Percentiles rank a stretch among this genome's conserved stretches.
These are phyloP conservation scores for Amaurobius ferox DNA, from an alignment of 2,888 invertebrate species.

Conservation along the genomic window DNA sequence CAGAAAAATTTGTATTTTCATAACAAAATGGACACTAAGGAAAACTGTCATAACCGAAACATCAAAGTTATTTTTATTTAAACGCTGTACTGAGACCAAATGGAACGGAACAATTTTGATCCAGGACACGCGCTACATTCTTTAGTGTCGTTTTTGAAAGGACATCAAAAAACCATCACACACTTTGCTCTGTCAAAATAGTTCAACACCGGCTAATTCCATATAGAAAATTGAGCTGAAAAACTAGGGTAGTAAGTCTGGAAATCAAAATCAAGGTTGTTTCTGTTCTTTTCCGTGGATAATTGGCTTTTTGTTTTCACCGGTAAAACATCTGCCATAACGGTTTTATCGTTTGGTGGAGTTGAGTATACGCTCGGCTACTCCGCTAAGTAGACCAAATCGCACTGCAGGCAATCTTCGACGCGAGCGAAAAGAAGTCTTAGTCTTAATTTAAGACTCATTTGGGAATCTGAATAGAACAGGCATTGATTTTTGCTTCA, in stretches of 20 bases:
- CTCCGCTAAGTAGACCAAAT: slow-evolving; percentile 30
- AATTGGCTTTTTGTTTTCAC: slow-evolving; percentile 26
- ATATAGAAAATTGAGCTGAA: not conserved
- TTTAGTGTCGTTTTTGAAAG: not conserved
- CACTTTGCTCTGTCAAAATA: slow-evolving; percentile 5
- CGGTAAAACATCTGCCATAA: not conserved
- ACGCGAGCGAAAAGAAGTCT: not conserved
- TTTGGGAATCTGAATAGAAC: not conserved
- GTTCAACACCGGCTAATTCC: not conserved
- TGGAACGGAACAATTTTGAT: slow-evolving; percentile 49
- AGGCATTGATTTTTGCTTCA: not conserved
- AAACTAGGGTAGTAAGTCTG: slow-evolving; percentile 3
- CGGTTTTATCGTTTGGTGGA: slow-evolving; percentile 15
- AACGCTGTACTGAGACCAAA: not conserved
- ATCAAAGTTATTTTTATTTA: not conserved
- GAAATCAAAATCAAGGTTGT: slow-evolving; percentile 11
- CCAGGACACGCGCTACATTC: not conserved
- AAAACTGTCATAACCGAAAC: too few relatives aligned
- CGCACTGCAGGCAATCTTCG: slow-evolving; percentile 12
- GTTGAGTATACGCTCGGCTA: slow-evolving; percentile 31
- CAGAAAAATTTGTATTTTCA: too few relatives aligned
- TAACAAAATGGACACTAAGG: too few relatives aligned
- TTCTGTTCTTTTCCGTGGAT: slow-evolving; percentile 2
- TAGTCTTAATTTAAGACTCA: not conserved
- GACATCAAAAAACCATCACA: not conserved